Conservation (phyloP, 2,113 vertebrate species). For the Ceyx margarethae region DNA sequence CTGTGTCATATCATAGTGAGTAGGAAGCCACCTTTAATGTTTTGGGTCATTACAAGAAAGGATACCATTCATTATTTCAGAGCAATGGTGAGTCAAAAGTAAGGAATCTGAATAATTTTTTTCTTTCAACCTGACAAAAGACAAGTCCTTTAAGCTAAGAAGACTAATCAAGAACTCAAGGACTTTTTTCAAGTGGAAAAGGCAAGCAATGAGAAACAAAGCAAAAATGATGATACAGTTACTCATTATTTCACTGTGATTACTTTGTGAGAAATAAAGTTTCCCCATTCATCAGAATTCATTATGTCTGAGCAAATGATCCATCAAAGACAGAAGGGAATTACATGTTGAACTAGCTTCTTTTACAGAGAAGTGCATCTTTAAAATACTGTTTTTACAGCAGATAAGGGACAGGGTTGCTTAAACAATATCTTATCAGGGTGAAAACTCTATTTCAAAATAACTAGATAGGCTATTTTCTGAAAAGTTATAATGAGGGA, state of each 20-base stretch:
- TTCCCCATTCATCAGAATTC: conserved; percentile 48
- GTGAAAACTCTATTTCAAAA: background rate
- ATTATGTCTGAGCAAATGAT: conserved; percentile 23
- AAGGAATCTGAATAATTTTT: conserved; percentile 35
- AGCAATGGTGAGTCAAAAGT: conserved; percentile 30
- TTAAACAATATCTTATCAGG: background rate
- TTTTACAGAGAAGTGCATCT: conserved; percentile 15
- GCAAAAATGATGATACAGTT: background rate
- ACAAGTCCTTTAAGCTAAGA: conserved; percentile 8
- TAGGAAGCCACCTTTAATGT: background rate
- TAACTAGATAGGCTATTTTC: background rate
- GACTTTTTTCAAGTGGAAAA: conserved; percentile 3
- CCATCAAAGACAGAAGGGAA: conserved; percentile 28
- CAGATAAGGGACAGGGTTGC: background rate
- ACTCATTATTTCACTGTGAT: conserved; percentile 31
- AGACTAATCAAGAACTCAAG: conserved; percentile 3
- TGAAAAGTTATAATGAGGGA: background rate
- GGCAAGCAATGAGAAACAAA: conserved; percentile 3
- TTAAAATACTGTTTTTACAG: conserved; percentile 8
- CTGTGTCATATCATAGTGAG: background rate
- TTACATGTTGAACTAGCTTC: conserved; percentile 16
- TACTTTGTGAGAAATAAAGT: conserved; percentile 14
- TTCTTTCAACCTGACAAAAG: background rate
- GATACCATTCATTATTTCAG: background rate
- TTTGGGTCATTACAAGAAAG: background rate